Base-by-base conservation (phyloP, 53 echinoderm and acorn worm species). In the Glandiceps talaboti region DNA sequence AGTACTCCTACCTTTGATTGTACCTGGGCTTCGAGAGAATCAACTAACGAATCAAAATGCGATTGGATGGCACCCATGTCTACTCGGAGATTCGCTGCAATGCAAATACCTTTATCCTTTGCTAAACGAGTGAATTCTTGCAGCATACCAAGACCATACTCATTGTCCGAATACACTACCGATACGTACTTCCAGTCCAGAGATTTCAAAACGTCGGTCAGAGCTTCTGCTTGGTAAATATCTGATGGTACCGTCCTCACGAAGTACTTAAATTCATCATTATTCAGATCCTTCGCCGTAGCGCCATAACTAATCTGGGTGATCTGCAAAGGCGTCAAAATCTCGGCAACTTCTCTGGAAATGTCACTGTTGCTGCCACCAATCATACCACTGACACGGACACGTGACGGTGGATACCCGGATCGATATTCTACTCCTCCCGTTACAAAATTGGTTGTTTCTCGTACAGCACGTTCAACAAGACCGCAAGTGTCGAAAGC, bases 221-320 rank as follows among this genome's bases (percentile, higher is more conserved):
- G 74, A n/a, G 96, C 96, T 0, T n/a, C 74, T 0, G 92, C 91
- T 84, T 90, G 96, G 28, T 82, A 77, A 26, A 85, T 74, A 78
- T 96, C 92, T 0, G 96, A 92, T 28, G 96, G 89, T 1, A 96
- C 88, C 0, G 96, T 96, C 25, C 96, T 84, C n/a, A 90, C 85
- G 30, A 96, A 90, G 72, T 90, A 90, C 26, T 90, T 90, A 80
- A 78, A 96, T 45, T 80, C 78, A 29, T 31, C 78, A 30, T 75
- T 30, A 76, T 85, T 88, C 27, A 95, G 80, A n/a, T 79, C 85
- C 0, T 85, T 80, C n/a, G 87, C 80, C 6, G 96, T 92, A 0
- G 92, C 96, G 30, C 87, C 92, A 73, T 86, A 94, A 77, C 92
- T 92, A 0, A 94, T 83, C 75, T 90, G 88, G 32, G 80, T 82